Conservation (phyloP, 2,797 vertebrate species). For the Geotrypetes seraphini region DNA sequence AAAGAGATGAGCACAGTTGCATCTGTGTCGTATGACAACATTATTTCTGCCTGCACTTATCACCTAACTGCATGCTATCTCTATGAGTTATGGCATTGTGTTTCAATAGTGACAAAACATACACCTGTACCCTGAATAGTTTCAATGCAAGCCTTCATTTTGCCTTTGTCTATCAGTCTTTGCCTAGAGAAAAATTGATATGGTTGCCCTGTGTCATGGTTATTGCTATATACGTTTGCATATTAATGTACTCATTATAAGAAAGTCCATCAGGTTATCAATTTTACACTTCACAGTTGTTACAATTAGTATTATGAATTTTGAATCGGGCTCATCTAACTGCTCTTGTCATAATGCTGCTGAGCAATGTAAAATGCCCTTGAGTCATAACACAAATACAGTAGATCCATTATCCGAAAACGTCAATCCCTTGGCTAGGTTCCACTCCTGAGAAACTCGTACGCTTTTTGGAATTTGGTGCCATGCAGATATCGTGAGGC, state of each 20-base stretch:
- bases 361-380: not conserved
- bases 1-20: conserved; percentile 8
- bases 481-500: too few relatives aligned
- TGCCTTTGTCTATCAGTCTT: conserved; percentile 2
- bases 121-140: too few relatives aligned
- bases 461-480: too few relatives aligned
- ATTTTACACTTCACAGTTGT: not conserved
- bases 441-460: too few relatives aligned
- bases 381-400: not conserved
- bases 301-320: conserved; percentile 3
- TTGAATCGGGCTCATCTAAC: conserved; percentile 2
- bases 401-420: not conserved
- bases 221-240: not conserved
- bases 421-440: too few relatives aligned
- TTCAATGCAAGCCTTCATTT: conserved; percentile 1
- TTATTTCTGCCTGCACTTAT: conserved; percentile 12
- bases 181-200: not conserved
- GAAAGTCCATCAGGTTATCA: not conserved
- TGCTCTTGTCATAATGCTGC: not conserved
- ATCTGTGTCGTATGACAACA: conserved; percentile 12
- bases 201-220: not conserved
- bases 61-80: not conserved
- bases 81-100: conserved; percentile 6
- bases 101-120: too few relatives aligned
- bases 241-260: not conserved